These are phyloP conservation scores for Phymatocera aterrima DNA, from an alignment of 2,888 invertebrate genomes.

Conservation along the genomic window DNA sequence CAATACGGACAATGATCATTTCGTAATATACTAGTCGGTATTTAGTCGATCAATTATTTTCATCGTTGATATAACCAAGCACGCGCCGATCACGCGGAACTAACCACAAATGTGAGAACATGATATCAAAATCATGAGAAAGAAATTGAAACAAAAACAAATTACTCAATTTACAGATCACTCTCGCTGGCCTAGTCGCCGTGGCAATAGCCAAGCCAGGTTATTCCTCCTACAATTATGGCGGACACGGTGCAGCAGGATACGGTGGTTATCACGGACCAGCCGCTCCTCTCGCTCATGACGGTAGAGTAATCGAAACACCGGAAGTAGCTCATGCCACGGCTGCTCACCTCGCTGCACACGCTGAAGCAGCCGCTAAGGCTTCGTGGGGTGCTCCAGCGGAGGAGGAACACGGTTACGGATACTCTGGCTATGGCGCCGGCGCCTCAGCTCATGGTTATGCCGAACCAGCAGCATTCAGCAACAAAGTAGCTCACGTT, in stretches of 20 bases:
- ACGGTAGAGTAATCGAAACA: slow-evolving; percentile 43
- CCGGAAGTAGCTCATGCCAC: slow-evolving; percentile 46
- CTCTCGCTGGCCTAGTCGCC: slow-evolving; percentile 44
- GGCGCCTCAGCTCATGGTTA: slow-evolving; percentile 29
- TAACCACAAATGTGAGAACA: slow-evolving; percentile 8
- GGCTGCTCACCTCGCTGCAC: slow-evolving; percentile 46
- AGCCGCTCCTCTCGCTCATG: slow-evolving; percentile 42
- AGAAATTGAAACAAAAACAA: slow-evolving; percentile 5
- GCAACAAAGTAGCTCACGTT: slow-evolving; percentile 48
- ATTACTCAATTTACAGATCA: slow-evolving; percentile 31
- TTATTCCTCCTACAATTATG: slow-evolving; percentile 21
- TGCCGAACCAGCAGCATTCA: slow-evolving; percentile 46
- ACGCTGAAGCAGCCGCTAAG: slow-evolving; percentile 44
- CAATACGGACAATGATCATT: background rate
- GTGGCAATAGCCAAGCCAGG: slow-evolving; percentile 45
- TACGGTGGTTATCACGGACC: slow-evolving; percentile 46
- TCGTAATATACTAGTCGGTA: slow-evolving; percentile 1
- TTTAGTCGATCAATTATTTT: slow-evolving; percentile 27
- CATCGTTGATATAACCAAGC: background rate
- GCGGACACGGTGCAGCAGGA: background rate
- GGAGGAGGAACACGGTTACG: slow-evolving; percentile 3
- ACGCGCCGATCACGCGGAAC: slow-evolving; percentile 10
- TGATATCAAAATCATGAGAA: background rate
- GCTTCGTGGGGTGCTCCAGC: slow-evolving; percentile 38
- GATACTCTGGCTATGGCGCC: slow-evolving; percentile 17